Percentiles rank a stretch among this genome's conserved stretches.
phyloP scores from a whole-genome alignment of 1,140 invertebrate species.

The Meloidogyne hapla region DNA sequence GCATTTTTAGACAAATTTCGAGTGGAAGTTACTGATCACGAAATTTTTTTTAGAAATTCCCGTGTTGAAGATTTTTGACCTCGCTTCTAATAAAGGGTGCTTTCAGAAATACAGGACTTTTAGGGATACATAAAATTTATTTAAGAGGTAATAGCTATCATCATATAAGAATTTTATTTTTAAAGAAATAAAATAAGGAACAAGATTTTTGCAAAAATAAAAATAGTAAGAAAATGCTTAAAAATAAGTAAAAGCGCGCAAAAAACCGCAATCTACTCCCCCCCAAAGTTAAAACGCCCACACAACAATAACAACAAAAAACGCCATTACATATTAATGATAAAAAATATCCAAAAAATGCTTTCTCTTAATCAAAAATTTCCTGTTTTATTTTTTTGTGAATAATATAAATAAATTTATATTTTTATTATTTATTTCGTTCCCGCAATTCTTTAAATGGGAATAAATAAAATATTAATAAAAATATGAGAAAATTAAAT shows the following conservation, averaged over 20 bases:
- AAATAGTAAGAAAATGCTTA: neutral
- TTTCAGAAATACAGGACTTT: no score
- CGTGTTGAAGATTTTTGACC: no score
- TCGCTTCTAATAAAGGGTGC: no score
- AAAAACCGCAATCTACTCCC: neutral
- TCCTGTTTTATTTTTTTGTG: neutral
- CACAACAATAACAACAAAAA: neutral
- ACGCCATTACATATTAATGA: constrained; percentile 3
- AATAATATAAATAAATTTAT: constrained; percentile 7
- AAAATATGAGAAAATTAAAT: neutral
- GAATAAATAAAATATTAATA: neutral
- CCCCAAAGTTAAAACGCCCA: neutral
- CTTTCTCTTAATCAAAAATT: neutral
- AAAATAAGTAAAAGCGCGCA: neutral
- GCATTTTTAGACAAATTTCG: no score
- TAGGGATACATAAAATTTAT: no score
- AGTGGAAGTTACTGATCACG: no score
- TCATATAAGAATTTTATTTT: neutral
- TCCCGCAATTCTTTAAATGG: neutral
- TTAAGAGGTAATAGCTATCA: no score
- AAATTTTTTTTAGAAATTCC: no score
- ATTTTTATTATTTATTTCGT: neutral
- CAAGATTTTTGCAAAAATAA: constrained; percentile 1
- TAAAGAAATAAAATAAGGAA: neutral
- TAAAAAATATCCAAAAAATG: neutral